phyloP scores from a whole-genome alignment of 2,113 vertebrate genomes.

The Taxidea taxus region DNA sequence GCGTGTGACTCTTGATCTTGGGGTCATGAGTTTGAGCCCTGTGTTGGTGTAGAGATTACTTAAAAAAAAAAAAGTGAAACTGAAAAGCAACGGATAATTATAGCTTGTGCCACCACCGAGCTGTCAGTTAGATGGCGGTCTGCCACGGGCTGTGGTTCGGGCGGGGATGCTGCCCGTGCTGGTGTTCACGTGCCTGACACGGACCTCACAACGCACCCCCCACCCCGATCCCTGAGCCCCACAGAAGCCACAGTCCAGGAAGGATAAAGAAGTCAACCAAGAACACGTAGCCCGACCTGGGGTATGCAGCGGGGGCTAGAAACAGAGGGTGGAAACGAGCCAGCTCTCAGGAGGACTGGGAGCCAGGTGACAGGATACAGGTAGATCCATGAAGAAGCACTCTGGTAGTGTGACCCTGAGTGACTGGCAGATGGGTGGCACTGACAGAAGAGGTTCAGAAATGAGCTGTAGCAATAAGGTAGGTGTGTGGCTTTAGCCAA shows the following conservation, averaged over 20 bases:
- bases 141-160: neutral
- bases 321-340: neutral
- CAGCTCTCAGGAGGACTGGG: neutral
- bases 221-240: fast-evolving
- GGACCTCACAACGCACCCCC: fast-evolving
- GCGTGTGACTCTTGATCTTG: neutral
- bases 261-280: neutral
- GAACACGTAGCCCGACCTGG: too few relatives aligned
- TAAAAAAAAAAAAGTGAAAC: neutral
- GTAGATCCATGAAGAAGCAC: neutral
- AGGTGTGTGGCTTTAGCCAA: neutral
- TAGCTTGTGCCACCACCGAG: neutral
- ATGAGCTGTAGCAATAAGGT: neutral
- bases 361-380: neutral
- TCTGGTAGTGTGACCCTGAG: neutral
- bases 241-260: neutral
- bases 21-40: neutral
- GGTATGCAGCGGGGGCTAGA: fast-evolving
- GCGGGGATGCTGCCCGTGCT: fast-evolving
- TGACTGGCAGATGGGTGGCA: neutral
- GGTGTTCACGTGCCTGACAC: fast-evolving
- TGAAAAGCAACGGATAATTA: neutral
- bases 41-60: neutral
- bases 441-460: neutral
- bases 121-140: neutral